phyloP scores from a whole-genome alignment of 1,140 invertebrate species.

The Gyrodactylus salaris region DNA sequence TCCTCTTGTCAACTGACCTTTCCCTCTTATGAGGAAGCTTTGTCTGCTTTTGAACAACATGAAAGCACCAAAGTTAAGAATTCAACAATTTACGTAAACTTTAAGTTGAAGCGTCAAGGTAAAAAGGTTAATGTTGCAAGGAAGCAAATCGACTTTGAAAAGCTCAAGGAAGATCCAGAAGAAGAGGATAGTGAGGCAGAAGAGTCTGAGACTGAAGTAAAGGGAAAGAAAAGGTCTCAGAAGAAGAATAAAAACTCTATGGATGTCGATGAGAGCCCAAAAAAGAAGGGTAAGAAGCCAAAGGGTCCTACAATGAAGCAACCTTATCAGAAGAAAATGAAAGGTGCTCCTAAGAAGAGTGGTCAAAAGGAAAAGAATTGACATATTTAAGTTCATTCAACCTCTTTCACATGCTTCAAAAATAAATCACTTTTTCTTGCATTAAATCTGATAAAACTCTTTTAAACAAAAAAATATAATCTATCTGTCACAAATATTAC shows the following conservation, averaged over 20 bases:
- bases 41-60: not conserved
- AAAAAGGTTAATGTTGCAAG: not conserved
- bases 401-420: too few species aligned
- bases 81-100: not conserved
- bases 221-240: too few species aligned
- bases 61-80: not conserved
- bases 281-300: not conserved
- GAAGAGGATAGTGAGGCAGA: not conserved
- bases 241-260: not conserved
- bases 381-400: too few species aligned
- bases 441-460: too few species aligned
- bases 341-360: not conserved
- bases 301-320: not conserved
- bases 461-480: too few species aligned
- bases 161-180: not conserved
- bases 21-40: not conserved
- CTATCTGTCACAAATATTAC: too few species aligned
- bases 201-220: too few species aligned
- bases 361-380: too few species aligned
- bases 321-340: not conserved
- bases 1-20: not conserved
- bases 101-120: not conserved
- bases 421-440: too few species aligned
- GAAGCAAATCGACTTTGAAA: not conserved
- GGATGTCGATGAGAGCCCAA: not conserved